A percentile compares a stretch with the other conserved stretches of the same genome.
phyloP scores from a whole-genome alignment of 1,140 invertebrate genomes.

The Archegozetes longisetosus region DNA sequence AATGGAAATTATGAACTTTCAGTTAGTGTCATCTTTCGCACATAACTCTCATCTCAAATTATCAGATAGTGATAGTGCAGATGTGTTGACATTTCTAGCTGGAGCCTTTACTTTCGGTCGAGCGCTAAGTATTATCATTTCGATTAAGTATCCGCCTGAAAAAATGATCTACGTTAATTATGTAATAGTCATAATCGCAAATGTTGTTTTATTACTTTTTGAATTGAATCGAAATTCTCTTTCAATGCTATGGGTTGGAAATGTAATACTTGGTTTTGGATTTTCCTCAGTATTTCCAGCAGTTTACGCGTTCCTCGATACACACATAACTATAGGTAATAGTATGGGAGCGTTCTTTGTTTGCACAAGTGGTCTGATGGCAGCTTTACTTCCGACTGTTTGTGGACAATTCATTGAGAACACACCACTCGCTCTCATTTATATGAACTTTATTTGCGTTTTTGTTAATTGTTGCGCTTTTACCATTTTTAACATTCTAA shows the following conservation, averaged over 20 bases:
- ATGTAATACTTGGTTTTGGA: background rate
- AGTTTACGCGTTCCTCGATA: background rate
- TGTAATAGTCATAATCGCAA: background rate
- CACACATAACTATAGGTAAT: background rate
- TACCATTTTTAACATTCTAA: background rate
- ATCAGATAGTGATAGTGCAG: background rate
- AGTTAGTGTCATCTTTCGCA: background rate
- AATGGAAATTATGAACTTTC: background rate
- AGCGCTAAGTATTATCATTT: background rate
- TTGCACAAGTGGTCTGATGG: background rate
- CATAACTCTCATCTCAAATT: background rate
- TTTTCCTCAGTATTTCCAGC: background rate
- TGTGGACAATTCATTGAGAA: background rate
- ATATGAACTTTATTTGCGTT: background rate
- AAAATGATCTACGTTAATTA: background rate
- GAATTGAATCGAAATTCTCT: background rate
- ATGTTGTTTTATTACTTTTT: background rate
- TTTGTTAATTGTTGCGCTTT: background rate
- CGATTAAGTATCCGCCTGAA: background rate
- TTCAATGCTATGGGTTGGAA: background rate
- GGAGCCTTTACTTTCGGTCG: background rate
- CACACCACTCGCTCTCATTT: background rate
- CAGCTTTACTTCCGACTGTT: background rate
- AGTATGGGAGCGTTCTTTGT: background rate
- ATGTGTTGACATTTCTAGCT: background rate